phyloP scores from a whole-genome alignment of 1,140 invertebrate species.

The Aphidius ervi region DNA sequence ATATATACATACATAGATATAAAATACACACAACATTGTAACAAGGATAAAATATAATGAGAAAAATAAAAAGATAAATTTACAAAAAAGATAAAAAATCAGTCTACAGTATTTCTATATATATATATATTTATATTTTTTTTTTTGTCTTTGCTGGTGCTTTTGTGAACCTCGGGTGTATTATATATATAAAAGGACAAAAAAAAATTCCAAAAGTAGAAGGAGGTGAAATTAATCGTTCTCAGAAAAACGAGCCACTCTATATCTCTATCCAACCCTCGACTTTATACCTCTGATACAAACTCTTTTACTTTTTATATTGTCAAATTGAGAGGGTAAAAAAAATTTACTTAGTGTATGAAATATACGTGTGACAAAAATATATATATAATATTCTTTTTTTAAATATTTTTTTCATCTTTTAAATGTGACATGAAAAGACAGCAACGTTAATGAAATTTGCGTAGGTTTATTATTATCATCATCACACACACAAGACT shows the following conservation, averaged over 20 bases:
- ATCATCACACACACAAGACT: too few relatives aligned
- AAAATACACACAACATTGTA: too few relatives aligned
- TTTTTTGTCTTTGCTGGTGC: conserved; percentile 1
- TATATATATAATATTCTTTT: too few relatives aligned
- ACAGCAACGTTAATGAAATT: too few relatives aligned
- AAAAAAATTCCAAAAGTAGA: neutral
- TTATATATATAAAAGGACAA: neutral
- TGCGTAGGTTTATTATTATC: too few relatives aligned
- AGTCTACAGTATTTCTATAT: neutral
- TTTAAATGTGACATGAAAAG: too few relatives aligned
- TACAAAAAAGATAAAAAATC: neutral
- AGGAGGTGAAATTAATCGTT: conserved; percentile 20
- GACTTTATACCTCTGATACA: neutral
- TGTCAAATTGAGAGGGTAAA: neutral
- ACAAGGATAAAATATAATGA: neutral
- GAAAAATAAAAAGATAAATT: neutral
- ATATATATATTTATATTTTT: neutral
- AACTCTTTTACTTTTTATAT: neutral
- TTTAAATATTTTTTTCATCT: too few relatives aligned
- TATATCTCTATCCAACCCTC: neutral
- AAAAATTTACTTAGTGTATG: neutral
- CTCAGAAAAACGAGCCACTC: conserved; percentile 16
- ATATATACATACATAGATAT: too few relatives aligned
- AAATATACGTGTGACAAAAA: too few relatives aligned
- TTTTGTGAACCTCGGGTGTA: neutral